These are phyloP conservation scores for Penelope pileata DNA, from an alignment of 2,113 vertebrate genomes.

Conservation along the genomic window DNA sequence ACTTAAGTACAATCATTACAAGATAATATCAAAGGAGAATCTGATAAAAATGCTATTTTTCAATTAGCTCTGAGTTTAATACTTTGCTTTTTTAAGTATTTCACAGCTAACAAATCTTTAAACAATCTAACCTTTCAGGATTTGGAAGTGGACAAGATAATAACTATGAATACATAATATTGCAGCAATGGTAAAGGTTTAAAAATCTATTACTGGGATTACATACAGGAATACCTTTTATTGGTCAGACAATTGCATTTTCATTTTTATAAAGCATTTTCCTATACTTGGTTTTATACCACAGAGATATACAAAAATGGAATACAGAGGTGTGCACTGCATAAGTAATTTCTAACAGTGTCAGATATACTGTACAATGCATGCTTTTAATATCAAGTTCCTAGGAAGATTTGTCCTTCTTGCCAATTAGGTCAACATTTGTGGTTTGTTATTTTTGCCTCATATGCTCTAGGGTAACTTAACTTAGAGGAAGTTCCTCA, in stretches of 20 bases:
- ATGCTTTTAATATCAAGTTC: neutral
- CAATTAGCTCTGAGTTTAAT: constrained; percentile 74
- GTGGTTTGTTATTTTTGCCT: neutral
- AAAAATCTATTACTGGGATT: constrained; percentile 73
- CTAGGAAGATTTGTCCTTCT: neutral
- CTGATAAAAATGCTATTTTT: constrained; percentile 74
- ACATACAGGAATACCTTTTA: constrained; percentile 63
- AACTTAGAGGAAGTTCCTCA: neutral
- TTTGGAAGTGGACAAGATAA: constrained; percentile 78
- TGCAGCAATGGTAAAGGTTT: constrained; percentile 61
- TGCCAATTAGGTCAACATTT: neutral
- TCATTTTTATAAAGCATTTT: constrained; percentile 60
- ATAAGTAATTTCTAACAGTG: neutral
- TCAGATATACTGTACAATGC: neutral
- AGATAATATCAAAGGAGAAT: constrained; percentile 68
- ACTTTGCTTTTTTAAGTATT: constrained; percentile 70
- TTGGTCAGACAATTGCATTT: constrained; percentile 73
- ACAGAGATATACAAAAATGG: constrained; percentile 18
- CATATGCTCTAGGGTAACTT: neutral
- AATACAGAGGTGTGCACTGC: neutral
- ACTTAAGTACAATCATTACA: constrained; percentile 71
- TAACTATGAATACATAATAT: constrained; percentile 66
- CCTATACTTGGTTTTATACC: neutral
- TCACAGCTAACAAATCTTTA: constrained; percentile 78
- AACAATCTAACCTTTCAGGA: constrained; percentile 76